Evolutionary conservation across 2,888 invertebrate species (phyloP), one percentile per base, ranked within the genome.

Genomic region (Agonopterix subpropinquella): DNA sequence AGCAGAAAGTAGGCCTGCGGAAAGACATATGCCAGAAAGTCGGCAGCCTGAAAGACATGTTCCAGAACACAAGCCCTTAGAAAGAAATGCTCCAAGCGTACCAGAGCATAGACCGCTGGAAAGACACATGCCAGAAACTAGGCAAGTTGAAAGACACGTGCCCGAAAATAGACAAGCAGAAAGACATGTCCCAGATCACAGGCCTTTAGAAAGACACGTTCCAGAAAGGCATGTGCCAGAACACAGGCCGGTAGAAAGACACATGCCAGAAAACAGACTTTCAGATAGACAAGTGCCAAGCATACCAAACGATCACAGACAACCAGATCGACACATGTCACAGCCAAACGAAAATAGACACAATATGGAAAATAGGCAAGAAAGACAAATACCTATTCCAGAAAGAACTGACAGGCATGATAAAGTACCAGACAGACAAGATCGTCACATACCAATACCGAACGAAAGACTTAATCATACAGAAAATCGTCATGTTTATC

Each of bases 371-470:
- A 57, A 52, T 36, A 50, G 35, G 3, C 37, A 56, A 48, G 64
- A 67, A 13, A 56, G 69, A 11, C 64, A 62, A 5, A 50, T 56
- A 4, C 60, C 61, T 2, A 50, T 49, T 8, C 59, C 36, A 52
- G 50, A 45, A 47, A 59, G n/a, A 45, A 35, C 18, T 36, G 58
- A 35, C 54, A 52, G 45, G 51, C 44, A 42, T 41, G 42, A 11
- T 2, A 46, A 39, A 43, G 44, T 42, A 11, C 49, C 55, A n/a
- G 41, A 43, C 8, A 44, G 35, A 13, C 28, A 47, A n/a, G 50
- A 55, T 8, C 44, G 54, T 39, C 53, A 52, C 42, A 43, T 43
- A 50, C 51, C 46, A n/a, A 44, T 44, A 9, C 41, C 39, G 48
- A 51, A 51, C 41, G 63, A 62, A 5, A 58, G 58, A 41, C 11